Conservation (phyloP, 2,797 vertebrate species). For the Myripristis murdjan region DNA sequence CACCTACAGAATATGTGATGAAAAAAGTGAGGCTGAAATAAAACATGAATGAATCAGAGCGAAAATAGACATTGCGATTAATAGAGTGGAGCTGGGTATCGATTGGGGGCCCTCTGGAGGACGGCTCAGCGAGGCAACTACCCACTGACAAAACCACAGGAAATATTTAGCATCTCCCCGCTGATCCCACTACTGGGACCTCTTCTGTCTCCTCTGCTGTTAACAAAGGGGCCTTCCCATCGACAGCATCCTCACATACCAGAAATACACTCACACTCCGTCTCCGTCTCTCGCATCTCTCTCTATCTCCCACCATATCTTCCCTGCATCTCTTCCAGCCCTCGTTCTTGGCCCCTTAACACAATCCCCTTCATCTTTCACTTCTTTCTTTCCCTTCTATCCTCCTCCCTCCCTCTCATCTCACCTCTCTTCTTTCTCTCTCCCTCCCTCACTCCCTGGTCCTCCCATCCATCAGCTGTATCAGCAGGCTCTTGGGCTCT, state of each 20-base stretch:
- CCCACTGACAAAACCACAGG: constrained; percentile 20
- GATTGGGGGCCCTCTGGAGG: constrained; percentile 19
- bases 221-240: constrained; percentile 16
- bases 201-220: constrained; percentile 6
- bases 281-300: not conserved
- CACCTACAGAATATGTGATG: no score
- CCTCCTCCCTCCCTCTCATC: not conserved
- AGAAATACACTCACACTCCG: not conserved
- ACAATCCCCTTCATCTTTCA: not conserved
- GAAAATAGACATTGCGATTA: constrained; percentile 6
- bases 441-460: constrained; percentile 14
- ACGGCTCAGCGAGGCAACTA: constrained; percentile 2
- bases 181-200: constrained; percentile 15
- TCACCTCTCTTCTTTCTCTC: constrained; percentile 6
- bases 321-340: not conserved
- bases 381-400: not conserved
- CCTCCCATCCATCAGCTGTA: constrained; percentile 24
- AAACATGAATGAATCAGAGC: not conserved
- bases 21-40: not conserved
- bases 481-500: not conserved
- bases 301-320: not conserved
- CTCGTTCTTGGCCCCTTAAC: not conserved
- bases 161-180: constrained; percentile 13
- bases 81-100: constrained; percentile 12
- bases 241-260: not conserved